phyloP scores from a whole-genome alignment of 2,113 vertebrate genomes.

The Dinomys branickii region DNA sequence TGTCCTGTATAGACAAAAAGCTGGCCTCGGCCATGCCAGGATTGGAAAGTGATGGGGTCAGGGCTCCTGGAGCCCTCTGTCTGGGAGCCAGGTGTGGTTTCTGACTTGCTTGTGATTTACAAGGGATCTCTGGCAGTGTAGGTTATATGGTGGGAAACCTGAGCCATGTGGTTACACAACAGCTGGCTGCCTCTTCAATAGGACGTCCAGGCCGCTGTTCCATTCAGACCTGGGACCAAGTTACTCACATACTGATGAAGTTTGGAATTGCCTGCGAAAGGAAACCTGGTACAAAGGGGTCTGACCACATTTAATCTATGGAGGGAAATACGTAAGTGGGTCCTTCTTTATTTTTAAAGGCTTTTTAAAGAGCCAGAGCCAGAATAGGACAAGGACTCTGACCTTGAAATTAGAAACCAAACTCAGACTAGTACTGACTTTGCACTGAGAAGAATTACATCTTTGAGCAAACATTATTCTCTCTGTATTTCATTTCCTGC shows the following conservation, averaged over 20 bases:
- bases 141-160: neutral
- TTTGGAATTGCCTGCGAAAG: conserved; percentile 12
- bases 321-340: neutral
- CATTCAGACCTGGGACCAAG: neutral
- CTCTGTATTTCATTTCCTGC: neutral
- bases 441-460: neutral
- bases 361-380: neutral
- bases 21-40: neutral
- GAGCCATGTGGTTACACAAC: neutral
- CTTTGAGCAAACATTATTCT: neutral
- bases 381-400: neutral
- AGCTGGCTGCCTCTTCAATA: neutral
- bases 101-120: neutral
- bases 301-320: conserved; percentile 33
- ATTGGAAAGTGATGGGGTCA: neutral
- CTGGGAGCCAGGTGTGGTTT: neutral
- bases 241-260: neutral
- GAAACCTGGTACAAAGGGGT: neutral
- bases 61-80: neutral
- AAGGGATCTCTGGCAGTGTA: neutral
- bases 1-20: neutral
- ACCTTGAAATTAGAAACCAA: neutral
- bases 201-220: neutral
- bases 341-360: conserved; percentile 8
- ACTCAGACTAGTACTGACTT: neutral